These are phyloP conservation scores for Amphipoea lucens DNA, from an alignment of 2,888 invertebrate species.

Conservation along the genomic window DNA sequence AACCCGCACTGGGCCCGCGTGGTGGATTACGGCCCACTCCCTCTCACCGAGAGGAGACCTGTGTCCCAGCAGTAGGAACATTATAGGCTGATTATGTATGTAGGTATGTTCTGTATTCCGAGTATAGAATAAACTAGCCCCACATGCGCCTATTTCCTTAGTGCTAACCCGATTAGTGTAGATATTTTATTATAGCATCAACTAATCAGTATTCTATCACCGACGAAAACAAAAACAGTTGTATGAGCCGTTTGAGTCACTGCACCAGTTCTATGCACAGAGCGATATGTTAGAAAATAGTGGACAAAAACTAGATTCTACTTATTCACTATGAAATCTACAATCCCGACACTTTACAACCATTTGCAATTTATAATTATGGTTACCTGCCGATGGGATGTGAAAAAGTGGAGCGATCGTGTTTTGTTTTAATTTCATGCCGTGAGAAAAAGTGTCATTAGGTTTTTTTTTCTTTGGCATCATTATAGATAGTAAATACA, in stretches of 20 bases:
- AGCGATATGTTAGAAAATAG: conserved; percentile 18
- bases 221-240: conserved; percentile 38
- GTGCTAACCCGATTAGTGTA: conserved; percentile 73
- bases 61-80: no score
- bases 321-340: conserved; percentile 57
- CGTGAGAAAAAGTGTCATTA: neutral
- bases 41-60: no score
- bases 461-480: neutral
- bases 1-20: no score
- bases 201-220: conserved; percentile 54
- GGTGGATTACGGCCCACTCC: no score
- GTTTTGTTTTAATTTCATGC: conserved; percentile 16
- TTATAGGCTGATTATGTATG: no score
- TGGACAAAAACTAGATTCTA: conserved; percentile 44
- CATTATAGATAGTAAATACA: neutral
- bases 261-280: conserved; percentile 30
- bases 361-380: conserved; percentile 15
- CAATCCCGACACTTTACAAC: conserved; percentile 27
- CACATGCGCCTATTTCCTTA: conserved; percentile 9
- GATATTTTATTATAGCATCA: conserved; percentile 58
- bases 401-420: conserved; percentile 12
- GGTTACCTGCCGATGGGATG: neutral
- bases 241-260: conserved; percentile 5
- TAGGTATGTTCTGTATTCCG: neutral
- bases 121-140: neutral